Conservation (phyloP, 2,797 vertebrate species). For the Platalea minor region DNA sequence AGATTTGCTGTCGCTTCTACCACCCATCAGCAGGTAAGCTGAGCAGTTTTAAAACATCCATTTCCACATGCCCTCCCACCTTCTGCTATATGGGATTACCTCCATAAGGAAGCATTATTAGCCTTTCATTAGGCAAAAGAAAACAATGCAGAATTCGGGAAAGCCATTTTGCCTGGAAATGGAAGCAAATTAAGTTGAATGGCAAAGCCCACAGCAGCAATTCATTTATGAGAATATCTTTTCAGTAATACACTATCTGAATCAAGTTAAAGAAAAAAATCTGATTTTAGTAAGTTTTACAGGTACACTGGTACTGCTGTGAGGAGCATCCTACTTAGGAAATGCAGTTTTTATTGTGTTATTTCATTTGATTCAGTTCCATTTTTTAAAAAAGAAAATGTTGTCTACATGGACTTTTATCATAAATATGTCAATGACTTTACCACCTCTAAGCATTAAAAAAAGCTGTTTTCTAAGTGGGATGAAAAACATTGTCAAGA, state of each 20-base stretch:
- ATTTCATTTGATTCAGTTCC: not conserved
- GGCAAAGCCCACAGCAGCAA: conserved; percentile 14
- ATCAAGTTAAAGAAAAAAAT: not conserved
- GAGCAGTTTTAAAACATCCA: not conserved
- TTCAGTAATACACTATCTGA: not conserved
- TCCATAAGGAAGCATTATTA: not conserved
- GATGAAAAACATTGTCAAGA: not conserved
- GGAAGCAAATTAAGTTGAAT: not conserved
- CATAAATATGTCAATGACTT: not conserved
- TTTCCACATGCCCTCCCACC: not conserved
- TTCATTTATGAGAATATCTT: not conserved
- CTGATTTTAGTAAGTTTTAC: conserved; percentile 7
- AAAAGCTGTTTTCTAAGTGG: not conserved
- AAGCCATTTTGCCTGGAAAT: not conserved
- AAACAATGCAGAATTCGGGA: not conserved
- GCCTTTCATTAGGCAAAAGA: not conserved
- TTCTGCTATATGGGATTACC: not conserved
- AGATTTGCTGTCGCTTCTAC: not conserved
- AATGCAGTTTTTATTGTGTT: not conserved
- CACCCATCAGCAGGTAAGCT: not conserved
- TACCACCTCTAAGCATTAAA: not conserved
- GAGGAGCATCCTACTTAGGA: not conserved
- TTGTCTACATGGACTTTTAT: not conserved
- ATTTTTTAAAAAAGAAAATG: not conserved
- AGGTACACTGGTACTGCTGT: not conserved